These are phyloP conservation scores for Recurvirostra avosetta DNA, from an alignment of 2,113 vertebrate genomes.

Conservation along the genomic window DNA sequence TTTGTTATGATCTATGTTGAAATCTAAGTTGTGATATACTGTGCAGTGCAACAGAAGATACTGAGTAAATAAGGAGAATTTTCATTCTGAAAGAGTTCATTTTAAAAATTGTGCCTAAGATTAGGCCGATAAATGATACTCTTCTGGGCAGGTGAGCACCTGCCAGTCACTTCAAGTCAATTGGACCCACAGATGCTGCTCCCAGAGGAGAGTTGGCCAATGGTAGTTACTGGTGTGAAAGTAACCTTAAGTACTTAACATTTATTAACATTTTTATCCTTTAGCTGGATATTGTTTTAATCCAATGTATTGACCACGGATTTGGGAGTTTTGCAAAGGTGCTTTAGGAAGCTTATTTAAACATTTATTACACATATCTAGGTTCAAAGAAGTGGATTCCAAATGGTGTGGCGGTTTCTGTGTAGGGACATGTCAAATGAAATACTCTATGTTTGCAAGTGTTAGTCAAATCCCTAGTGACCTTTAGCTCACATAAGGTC, in stretches of 20 bases:
- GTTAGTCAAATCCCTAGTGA: neutral
- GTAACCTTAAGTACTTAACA: neutral
- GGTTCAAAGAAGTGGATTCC: neutral
- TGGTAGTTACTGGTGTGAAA: neutral
- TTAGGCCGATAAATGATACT: neutral
- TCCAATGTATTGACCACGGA: neutral
- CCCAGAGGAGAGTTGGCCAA: neutral
- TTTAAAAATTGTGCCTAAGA: neutral
- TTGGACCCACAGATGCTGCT: neutral
- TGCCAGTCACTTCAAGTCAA: neutral
- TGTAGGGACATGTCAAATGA: neutral
- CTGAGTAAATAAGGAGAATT: neutral
- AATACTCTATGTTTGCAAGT: neutral
- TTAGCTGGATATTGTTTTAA: neutral
- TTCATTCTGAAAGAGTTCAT: neutral
- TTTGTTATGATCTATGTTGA: neutral
- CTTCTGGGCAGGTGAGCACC: neutral
- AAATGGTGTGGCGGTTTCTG: neutral
- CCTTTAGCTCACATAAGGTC: slow-evolving; percentile 7
- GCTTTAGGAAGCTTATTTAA: neutral
- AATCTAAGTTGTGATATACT: neutral
- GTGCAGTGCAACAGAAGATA: neutral
- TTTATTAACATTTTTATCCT: neutral
- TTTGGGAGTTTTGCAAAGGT: neutral
- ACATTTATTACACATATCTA: neutral